Evolutionary conservation across 2,113 vertebrate species (phyloP).

Genomic region (Silurus asotus): DNA sequence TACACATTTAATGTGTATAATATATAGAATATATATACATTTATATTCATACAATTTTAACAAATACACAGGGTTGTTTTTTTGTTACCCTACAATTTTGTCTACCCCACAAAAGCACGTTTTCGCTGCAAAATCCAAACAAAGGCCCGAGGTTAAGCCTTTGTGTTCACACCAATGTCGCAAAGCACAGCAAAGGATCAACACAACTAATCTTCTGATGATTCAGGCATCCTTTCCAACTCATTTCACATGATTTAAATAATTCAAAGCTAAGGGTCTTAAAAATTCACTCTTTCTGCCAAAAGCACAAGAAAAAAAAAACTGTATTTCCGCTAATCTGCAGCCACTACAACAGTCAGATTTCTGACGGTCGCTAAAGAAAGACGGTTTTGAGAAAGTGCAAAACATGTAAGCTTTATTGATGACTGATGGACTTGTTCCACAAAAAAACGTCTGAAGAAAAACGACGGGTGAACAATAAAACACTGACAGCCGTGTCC

Average conservation of each 20-base stretch:
- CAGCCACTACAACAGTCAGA: conserved; percentile 13
- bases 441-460: conserved; percentile 19
- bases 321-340: conserved; percentile 37
- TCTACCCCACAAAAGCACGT: neutral
- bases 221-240: conserved; percentile 31
- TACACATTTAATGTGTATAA: neutral
- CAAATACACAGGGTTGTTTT: neutral
- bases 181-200: conserved; percentile 29
- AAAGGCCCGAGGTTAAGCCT: conserved; percentile 16
- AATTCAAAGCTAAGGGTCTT: conserved; percentile 34
- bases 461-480: conserved; percentile 26
- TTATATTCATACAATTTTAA: neutral
- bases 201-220: conserved; percentile 40
- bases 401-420: conserved; percentile 15
- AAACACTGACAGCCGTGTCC: conserved; percentile 11
- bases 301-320: conserved; percentile 28
- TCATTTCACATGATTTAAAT: conserved; percentile 34
- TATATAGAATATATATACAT: neutral
- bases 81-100: neutral
- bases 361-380: conserved; percentile 7
- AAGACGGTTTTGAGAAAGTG: conserved; percentile 18
- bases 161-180: conserved; percentile 21
- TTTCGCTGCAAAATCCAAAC: neutral
- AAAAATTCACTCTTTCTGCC: conserved; percentile 3
- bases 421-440: conserved; percentile 23